These are phyloP conservation scores for Campoletis sonorensis DNA, from an alignment of 1,140 invertebrate genomes.

Conservation along the genomic window DNA sequence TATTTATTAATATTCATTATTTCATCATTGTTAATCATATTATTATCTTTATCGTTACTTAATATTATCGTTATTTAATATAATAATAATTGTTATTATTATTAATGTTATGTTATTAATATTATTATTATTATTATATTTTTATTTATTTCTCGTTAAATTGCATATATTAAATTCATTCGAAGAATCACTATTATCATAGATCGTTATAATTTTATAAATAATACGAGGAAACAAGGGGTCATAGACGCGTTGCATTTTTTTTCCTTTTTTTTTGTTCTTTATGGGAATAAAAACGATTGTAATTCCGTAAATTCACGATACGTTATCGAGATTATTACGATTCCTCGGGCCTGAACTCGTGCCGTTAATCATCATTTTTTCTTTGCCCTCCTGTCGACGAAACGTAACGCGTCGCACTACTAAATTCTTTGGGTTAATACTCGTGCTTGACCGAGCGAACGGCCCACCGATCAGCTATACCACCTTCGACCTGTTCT, in stretches of 20 bases:
- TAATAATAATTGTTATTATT: constrained; percentile 18
- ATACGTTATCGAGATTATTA: constrained; percentile 13
- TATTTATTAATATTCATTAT: constrained; percentile 34
- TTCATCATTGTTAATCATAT: constrained; percentile 27
- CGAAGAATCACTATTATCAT: constrained; percentile 39
- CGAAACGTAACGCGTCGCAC: constrained; percentile 32
- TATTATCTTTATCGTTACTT: no score
- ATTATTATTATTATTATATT: constrained; percentile 35
- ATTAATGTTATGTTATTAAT: constrained; percentile 14
- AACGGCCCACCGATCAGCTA: constrained; percentile 32
- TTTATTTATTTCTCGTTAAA: constrained; percentile 15
- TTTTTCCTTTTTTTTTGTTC: constrained; percentile 1
- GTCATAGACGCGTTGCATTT: constrained; percentile 13
- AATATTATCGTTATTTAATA: constrained; percentile 5
- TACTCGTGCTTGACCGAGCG: constrained; percentile 44
- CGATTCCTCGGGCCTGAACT: neutral
- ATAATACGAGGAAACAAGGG: constrained; percentile 10
- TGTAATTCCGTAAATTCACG: neutral
- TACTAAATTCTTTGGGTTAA: constrained; percentile 43
- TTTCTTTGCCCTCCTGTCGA: neutral
- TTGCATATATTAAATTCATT: constrained; percentile 36
- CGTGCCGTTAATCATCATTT: neutral
- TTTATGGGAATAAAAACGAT: neutral
- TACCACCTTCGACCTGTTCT: constrained; percentile 24
- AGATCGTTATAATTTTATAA: constrained; percentile 39